Evolutionary conservation across 2,888 invertebrate genomes (phyloP), one percentile per base, ranked within the genome.

Genomic region (Habroteleia sp.): DNA sequence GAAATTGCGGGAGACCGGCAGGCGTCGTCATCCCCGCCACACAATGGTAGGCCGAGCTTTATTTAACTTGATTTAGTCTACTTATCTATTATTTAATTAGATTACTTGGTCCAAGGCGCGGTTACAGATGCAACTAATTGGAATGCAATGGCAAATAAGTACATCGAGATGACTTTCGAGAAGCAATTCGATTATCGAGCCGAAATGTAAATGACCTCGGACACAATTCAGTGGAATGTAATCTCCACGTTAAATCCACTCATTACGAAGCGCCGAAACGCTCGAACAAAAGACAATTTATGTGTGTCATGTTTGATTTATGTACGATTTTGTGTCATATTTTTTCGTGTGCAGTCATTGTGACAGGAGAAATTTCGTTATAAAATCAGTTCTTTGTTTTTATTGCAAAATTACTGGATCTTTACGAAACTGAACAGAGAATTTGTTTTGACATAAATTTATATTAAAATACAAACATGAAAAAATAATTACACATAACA

Each of bases 121-220:
- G 13, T 58, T 48, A 60, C 39, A 46, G 13, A 8, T 8, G 13
- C 27, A 35, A 62, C 50, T 35, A 54, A 54, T 58, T 58, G 31
- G 48, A 46, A 39, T 56, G 37, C 37, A 33, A 10, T 8, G 29
- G 25, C 54, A 44, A 65, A 52, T 44, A 46, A 66, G 48, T 27
- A 48, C 41, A 58, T 68, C 54, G 56, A 56, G 66, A 68, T 56
- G 66, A 48, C 66, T 68, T 68, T 68, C 48, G 33, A 68, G 48
- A 44, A 39, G 20, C 31, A 10, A 11, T 31, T 46, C 11, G 48
- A 35, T 58, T 68, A 42, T 68, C 56, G 37, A 66, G 27, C 11
- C 52, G 31, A 68, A 68, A 58, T 68, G 68, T 68, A 68, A 68
- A 68, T 48, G 58, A 68, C 68, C 68, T 58, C 58, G 23, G 68